These are phyloP conservation scores for Passer domesticus DNA, from an alignment of 2,113 vertebrate genomes.

Conservation along the genomic window DNA sequence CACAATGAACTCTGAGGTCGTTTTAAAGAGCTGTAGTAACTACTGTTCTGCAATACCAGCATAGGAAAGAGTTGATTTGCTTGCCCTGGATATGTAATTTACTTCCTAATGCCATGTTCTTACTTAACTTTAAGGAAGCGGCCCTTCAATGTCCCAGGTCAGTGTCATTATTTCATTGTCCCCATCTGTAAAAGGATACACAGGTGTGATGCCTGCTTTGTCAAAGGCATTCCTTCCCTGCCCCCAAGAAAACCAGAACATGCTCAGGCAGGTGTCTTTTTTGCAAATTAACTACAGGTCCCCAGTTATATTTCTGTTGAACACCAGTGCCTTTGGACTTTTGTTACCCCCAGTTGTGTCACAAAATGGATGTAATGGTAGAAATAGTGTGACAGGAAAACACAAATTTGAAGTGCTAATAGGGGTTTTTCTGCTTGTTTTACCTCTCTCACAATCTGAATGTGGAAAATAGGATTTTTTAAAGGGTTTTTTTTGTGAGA, in stretches of 20 bases:
- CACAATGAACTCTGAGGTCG: fast-evolving
- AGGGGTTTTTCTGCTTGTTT: background rate
- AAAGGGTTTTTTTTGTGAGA: background rate
- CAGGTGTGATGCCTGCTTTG: background rate
- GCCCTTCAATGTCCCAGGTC: background rate
- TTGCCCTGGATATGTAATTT: background rate
- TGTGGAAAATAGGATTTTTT: fast-evolving
- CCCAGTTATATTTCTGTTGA: background rate
- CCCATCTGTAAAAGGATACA: background rate
- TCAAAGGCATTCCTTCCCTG: background rate
- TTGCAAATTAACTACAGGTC: background rate
- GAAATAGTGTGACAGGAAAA: background rate
- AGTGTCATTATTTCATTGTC: background rate
- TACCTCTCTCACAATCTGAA: background rate
- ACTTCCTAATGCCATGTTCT: background rate
- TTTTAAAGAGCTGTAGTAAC: background rate
- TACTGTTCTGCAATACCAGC: background rate
- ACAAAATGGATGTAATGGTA: background rate
- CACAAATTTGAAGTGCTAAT: background rate
- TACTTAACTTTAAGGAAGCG: background rate
- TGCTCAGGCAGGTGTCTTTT: background rate
- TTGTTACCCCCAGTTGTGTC: background rate
- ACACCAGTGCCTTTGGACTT: background rate
- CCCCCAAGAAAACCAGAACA: background rate
- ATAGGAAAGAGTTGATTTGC: background rate